A percentile compares a stretch with the other conserved stretches of the same genome.
Evolutionary conservation across 2,113 vertebrate species (phyloP).

Genomic region (Glaucomys volans): DNA sequence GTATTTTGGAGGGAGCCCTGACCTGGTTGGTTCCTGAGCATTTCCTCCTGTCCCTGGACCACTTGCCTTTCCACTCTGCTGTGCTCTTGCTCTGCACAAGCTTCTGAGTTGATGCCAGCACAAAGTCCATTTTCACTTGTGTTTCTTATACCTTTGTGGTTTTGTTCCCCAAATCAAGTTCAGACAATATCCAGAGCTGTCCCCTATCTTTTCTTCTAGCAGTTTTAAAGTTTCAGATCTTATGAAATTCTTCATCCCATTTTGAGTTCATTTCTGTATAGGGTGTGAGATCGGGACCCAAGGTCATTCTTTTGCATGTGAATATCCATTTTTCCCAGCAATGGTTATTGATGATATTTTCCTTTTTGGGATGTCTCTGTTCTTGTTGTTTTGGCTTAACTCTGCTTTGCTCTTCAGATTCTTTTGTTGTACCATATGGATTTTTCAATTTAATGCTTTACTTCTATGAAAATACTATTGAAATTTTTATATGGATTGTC

Average conservation of each 20-base stretch:
- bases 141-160: neutral
- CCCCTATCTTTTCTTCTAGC: neutral
- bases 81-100: neutral
- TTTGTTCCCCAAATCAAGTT: neutral
- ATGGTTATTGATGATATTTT: no score
- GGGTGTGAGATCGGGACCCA: neutral
- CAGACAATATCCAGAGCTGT: neutral
- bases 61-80: neutral
- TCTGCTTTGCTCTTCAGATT: neutral
- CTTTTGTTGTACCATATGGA: neutral
- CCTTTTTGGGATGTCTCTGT: neutral
- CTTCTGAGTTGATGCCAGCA: neutral
- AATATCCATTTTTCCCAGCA: neutral
- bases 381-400: neutral
- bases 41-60: neutral
- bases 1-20: no score
- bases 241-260: neutral
- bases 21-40: no score
- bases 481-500: neutral
- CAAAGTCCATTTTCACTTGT: neutral
- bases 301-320: neutral
- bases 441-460: neutral
- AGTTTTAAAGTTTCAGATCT: neutral
- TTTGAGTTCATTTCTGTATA: neutral
- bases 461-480: neutral